Evolutionary conservation across 2,113 vertebrate species (phyloP).

Genomic region (Pyrgilauda ruficollis): DNA sequence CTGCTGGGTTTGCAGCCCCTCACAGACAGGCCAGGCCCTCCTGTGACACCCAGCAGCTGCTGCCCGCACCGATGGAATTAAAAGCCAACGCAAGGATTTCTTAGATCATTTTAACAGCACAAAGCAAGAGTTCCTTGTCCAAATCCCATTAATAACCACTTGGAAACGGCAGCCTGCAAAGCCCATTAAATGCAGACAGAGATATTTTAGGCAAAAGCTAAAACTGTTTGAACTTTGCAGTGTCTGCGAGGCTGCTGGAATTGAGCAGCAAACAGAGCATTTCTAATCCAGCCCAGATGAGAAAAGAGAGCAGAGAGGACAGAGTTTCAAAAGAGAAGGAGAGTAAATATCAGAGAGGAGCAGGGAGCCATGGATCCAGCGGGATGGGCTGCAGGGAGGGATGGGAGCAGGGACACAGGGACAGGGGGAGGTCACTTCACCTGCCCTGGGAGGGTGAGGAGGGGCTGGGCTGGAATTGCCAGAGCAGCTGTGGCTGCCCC

Average conservation of each 20-base stretch:
- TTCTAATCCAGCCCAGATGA: constrained; percentile 21
- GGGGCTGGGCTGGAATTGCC: neutral
- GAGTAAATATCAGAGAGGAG: neutral
- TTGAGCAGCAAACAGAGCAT: constrained; percentile 36
- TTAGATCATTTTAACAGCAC: neutral
- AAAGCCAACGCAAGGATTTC: neutral
- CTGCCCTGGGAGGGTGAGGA: neutral
- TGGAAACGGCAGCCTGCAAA: neutral
- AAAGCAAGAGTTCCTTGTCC: neutral
- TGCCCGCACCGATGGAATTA: neutral
- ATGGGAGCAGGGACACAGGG: neutral
- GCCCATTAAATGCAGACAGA: constrained; percentile 15
- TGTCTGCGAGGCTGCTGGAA: neutral
- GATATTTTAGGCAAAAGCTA: constrained; percentile 1
- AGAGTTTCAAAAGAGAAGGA: neutral
- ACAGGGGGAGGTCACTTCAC: neutral
- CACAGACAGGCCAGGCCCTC: neutral
- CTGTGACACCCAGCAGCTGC: neutral
- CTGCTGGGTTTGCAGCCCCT: neutral
- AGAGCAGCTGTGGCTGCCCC: neutral
- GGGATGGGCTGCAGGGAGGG: neutral
- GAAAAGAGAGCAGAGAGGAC: neutral
- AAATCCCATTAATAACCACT: constrained; percentile 28
- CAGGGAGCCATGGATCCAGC: rapidly evolving
- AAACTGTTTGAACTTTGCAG: constrained; percentile 13